Base-by-base conservation (phyloP, 2,888 invertebrate genomes). In the Euclidia mi region DNA sequence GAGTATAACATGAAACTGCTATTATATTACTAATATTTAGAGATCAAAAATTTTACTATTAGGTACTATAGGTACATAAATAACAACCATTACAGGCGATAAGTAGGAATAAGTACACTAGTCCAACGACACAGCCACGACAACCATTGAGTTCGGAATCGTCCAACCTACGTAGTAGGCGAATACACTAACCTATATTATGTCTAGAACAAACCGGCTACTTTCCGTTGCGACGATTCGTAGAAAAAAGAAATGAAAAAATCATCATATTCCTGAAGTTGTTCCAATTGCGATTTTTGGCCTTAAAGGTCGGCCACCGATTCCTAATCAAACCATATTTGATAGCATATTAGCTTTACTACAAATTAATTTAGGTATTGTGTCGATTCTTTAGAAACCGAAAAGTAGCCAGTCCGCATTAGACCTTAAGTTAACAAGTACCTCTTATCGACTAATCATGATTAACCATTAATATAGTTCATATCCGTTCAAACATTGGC, bases 1-100 rank as follows among this genome's bases (percentile, higher is more conserved):
- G 35, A n/a, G n/a, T 11, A 32, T 32, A 42, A 42, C 11, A 15
- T 12, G 14, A 10, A 29, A 11, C n/a, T 28, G 17, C 20, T 18
- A 17, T 37, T 10, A 12, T 32, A 32, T 12, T 20, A 51, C 45
- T 53, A 42, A 18, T 50, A 45, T 31, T 38, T 60, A 71, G 71
- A 71, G 71, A 70, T 74, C 71, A 66, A 70, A 70, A 49, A 59
- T 46, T 51, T 57, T 42, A 67, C 56, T 65, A 72, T 53, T 50
- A 61, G 44, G 47, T 51, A 62, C 50, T 52, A 59, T 53, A 56
- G 37, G 14, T 65, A 71, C 47, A 42, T 32, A 53, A 28, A 49
- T 65, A 52, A 58, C 50, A 62, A 63, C 41, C 56, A 43, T 31
- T 55, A 55, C 10, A 17, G 15, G 42, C 18, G n/a, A 31, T 29